Evolutionary conservation across 1,140 invertebrate species (phyloP).

Genomic region (Cyclina sinensis): DNA sequence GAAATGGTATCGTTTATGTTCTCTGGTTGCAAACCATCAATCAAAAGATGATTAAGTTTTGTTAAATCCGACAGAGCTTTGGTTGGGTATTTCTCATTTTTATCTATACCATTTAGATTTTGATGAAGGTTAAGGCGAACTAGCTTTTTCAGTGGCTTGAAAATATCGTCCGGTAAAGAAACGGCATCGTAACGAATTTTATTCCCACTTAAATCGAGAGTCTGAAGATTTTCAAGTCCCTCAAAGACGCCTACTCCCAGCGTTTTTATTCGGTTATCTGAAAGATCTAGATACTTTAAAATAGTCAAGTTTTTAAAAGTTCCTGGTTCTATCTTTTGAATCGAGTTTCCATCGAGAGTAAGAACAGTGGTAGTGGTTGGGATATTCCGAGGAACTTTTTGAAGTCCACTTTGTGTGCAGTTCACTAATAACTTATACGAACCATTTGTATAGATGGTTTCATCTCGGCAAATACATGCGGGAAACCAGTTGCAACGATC

Average conservation of each 20-base stretch:
- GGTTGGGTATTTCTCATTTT: neutral
- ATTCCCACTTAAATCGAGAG: neutral
- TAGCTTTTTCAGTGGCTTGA: neutral
- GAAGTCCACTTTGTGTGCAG: constrained; percentile 8
- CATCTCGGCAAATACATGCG: constrained; percentile 9
- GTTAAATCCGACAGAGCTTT: neutral
- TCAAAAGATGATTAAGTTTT: neutral
- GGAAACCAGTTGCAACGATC: neutral
- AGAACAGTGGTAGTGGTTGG: constrained; percentile 8
- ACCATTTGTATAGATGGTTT: constrained; percentile 4
- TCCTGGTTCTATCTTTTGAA: neutral
- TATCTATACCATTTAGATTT: neutral
- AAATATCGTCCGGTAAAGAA: neutral
- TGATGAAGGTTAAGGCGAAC: neutral
- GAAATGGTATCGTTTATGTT: neutral
- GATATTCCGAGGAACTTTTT: neutral
- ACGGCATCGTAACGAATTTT: neutral
- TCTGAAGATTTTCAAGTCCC: constrained; percentile 39
- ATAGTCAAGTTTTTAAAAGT: neutral
- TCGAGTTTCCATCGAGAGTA: neutral
- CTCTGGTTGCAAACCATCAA: neutral
- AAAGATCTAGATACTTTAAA: constrained; percentile 28
- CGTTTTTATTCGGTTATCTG: neutral
- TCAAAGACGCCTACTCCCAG: neutral
- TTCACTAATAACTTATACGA: constrained; percentile 6